Percentiles rank a stretch among this genome's conserved stretches.
Evolutionary conservation across 1,140 invertebrate genomes (phyloP).

Genomic region (Andricus grossulariae): DNA sequence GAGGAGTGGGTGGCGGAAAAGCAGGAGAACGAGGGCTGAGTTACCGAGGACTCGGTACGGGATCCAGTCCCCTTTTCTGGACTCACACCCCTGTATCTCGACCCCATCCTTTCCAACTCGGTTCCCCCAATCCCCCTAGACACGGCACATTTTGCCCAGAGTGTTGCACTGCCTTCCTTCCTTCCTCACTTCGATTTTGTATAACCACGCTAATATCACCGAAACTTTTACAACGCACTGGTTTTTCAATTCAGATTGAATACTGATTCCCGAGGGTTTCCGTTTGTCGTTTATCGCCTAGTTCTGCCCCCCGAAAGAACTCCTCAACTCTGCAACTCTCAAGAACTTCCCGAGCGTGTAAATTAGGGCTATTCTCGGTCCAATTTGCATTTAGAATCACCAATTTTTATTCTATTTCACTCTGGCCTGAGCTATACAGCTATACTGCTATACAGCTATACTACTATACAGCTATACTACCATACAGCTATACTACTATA

Average conservation of each 20-base stretch:
- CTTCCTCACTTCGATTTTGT: constrained; percentile 47
- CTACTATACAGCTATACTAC: too few relatives aligned
- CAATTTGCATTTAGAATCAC: background rate
- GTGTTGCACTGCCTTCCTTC: constrained; percentile 40
- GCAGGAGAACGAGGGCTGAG: constrained; percentile 41
- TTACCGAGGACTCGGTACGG: constrained; percentile 66
- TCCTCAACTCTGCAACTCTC: background rate
- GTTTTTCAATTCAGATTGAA: constrained; percentile 16
- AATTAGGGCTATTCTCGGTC: constrained; percentile 34
- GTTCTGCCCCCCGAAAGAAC: constrained; percentile 14
- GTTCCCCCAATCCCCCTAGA: constrained; percentile 37
- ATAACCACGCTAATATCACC: constrained; percentile 51
- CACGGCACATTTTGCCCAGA: constrained; percentile 55
- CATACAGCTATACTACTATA: too few relatives aligned
- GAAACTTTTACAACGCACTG: constrained; percentile 48
- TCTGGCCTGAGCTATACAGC: background rate
- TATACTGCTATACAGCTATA: too few relatives aligned
- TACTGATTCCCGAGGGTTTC: background rate
- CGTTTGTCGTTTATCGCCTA: constrained; percentile 12
- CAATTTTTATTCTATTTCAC: background rate
- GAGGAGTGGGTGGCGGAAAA: constrained; percentile 32
- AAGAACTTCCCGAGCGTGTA: constrained; percentile 9
- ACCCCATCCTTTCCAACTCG: constrained; percentile 54
- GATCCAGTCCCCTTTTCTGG: constrained; percentile 73
- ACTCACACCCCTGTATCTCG: constrained; percentile 68